These are phyloP conservation scores for Lysandra bellargus DNA, from an alignment of 2,888 invertebrate species.

Conservation along the genomic window DNA sequence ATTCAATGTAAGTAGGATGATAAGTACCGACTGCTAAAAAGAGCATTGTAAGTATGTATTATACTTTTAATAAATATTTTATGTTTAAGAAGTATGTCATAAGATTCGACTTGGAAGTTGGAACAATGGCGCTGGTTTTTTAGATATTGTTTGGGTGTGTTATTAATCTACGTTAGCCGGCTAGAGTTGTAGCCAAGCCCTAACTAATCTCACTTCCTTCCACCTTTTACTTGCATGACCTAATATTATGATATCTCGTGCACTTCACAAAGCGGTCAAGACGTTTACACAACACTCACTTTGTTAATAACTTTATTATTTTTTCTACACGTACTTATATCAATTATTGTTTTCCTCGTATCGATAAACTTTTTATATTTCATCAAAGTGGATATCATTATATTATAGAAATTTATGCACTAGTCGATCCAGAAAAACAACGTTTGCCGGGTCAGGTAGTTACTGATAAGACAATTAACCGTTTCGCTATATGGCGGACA, in stretches of 20 bases:
- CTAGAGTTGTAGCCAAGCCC: background rate
- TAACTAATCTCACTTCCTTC: background rate
- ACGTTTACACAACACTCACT: slow-evolving; percentile 3
- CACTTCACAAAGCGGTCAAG: background rate
- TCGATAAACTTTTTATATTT: background rate
- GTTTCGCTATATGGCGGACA: slow-evolving; percentile 32
- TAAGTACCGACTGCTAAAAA: too few relatives aligned
- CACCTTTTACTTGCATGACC: slow-evolving; percentile 8
- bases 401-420: background rate
- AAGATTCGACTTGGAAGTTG: too few relatives aligned
- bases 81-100: too few relatives aligned
- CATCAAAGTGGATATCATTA: background rate
- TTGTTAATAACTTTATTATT: background rate
- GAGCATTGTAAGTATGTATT: too few relatives aligned
- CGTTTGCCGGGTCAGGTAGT: background rate
- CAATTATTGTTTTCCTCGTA: background rate
- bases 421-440: background rate
- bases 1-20: too few relatives aligned
- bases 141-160: background rate
- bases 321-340: background rate
- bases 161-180: background rate
- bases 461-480: background rate
- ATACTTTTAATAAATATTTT: too few relatives aligned
- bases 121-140: background rate
- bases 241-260: background rate